Percentiles rank a stretch among this genome's conserved stretches.
These are phyloP conservation scores for Salvelinus alpinus DNA, from an alignment of 2,113 vertebrate species.

Conservation along the genomic window DNA sequence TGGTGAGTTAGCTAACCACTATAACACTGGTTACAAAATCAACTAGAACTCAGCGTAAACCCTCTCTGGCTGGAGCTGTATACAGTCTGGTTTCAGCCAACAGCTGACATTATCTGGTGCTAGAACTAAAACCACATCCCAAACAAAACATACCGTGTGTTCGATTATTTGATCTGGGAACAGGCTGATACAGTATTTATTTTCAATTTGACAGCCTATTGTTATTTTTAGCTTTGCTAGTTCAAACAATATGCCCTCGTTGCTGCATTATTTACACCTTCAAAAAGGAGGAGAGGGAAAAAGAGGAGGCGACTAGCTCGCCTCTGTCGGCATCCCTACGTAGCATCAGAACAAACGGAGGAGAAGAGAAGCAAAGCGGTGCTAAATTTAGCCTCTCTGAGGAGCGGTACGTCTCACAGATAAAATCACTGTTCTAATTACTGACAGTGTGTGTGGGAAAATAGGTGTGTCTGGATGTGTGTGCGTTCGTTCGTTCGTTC, in stretches of 20 bases:
- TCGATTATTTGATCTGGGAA: slow-evolving; percentile 46
- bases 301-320: slow-evolving; percentile 39
- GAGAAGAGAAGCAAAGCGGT: slow-evolving; percentile 49
- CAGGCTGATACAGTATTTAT: slow-evolving; percentile 55
- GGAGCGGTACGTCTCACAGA: slow-evolving; percentile 45
- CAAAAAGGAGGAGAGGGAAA: slow-evolving; percentile 13
- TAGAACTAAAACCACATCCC: slow-evolving; percentile 28
- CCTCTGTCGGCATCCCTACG: slow-evolving; percentile 43
- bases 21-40: background rate
- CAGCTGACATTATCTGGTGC: slow-evolving; percentile 26
- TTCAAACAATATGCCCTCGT: slow-evolving; percentile 63
- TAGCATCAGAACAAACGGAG: slow-evolving; percentile 38
- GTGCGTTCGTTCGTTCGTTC: no score
- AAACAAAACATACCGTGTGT: background rate
- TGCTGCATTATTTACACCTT: slow-evolving; percentile 63
- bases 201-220: slow-evolving; percentile 74
- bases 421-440: slow-evolving; percentile 66
- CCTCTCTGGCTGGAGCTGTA: slow-evolving; percentile 1
- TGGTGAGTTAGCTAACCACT: slow-evolving; percentile 70
- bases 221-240: slow-evolving; percentile 71
- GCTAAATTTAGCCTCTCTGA: slow-evolving; percentile 69
- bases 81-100: slow-evolving; percentile 29
- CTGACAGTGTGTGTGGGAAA: slow-evolving; percentile 17
- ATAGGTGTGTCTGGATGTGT: no score
- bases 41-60: background rate